Evolutionary conservation across 1,140 invertebrate genomes (phyloP), one percentile per base, ranked within the genome.

Genomic region (Glossosoma conforme): DNA sequence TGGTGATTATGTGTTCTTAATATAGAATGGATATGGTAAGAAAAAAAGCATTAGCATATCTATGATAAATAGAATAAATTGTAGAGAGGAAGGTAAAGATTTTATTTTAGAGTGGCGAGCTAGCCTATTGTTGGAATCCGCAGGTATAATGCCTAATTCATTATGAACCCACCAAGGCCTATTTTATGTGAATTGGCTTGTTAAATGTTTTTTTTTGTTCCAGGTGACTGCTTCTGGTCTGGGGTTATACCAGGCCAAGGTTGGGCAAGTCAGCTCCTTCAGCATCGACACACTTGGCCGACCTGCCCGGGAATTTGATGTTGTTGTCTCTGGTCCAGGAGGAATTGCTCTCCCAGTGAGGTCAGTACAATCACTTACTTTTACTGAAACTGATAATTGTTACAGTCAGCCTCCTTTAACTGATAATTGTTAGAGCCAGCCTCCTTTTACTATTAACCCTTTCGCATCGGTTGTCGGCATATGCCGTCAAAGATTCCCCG

Each of bases 321-420:
- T 94, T 1, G 85, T 94, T 0, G 86, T 94, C 1, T 87, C 83
- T 0, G 89, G 94, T 10, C 92, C 95, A 0, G 87, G 85, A 25
- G 88, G 93, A 5, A 85, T 89, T 56, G 92, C 93, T 0, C 80
- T 98, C 17, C 92, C 93, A 0, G 93, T 97, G 1, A 76, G 58
- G 58, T 59, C 45, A 44, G 25, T 3, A 47, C 17, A 17, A 6
- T 13, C 35, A 13, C 24, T 36, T 36, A 36, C 5, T 13, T 17
- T 36, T 10, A 8, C 14, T 36, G n/a, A n/a, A n/a, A n/a, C n/a
- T n/a, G n/a, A 30, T 30, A 9, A 30, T 30, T 30, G 25, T 30
- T 30, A 9, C n/a, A 30, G 8, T 30, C 25, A 30, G n/a, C n/a
- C n/a, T 36, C 8, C 17, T 36, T 13, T 13, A 36, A 36, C 5